These are phyloP conservation scores for Acridotheres tristis DNA, from an alignment of 2,797 vertebrate species.

Conservation along the genomic window DNA sequence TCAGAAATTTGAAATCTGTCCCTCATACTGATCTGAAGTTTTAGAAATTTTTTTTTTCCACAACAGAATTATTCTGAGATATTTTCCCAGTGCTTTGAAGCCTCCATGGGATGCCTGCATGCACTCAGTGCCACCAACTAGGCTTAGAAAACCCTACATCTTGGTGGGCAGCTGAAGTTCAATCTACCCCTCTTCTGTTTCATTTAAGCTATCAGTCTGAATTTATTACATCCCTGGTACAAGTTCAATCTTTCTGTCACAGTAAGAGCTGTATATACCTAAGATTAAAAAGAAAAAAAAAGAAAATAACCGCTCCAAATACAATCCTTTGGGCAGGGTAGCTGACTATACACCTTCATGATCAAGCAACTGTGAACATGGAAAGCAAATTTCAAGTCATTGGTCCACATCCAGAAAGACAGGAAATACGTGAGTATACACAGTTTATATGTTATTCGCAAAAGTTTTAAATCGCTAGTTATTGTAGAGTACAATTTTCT, in stretches of 20 bases:
- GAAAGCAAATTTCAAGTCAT: neutral
- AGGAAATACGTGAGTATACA: neutral
- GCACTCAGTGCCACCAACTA: neutral
- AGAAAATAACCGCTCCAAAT: neutral
- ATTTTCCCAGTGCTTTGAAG: neutral
- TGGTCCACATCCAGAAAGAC: neutral
- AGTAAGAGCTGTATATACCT: neutral
- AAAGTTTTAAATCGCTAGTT: neutral
- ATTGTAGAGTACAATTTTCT: neutral
- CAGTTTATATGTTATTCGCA: rapidly evolving
- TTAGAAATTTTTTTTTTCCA: neutral
- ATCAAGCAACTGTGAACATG: neutral
- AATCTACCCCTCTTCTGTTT: neutral
- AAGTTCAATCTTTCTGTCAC: neutral
- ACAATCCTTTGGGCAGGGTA: neutral
- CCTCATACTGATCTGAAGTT: neutral
- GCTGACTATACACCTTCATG: neutral
- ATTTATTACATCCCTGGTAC: neutral
- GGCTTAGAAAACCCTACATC: neutral
- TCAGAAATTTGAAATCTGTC: neutral
- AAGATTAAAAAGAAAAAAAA: no score
- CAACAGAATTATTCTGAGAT: neutral
- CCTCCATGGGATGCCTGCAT: neutral
- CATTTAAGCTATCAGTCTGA: neutral
- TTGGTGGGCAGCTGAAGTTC: neutral